Conservation (phyloP, 2,113 vertebrate species). For the Cnemophilus loriae region DNA sequence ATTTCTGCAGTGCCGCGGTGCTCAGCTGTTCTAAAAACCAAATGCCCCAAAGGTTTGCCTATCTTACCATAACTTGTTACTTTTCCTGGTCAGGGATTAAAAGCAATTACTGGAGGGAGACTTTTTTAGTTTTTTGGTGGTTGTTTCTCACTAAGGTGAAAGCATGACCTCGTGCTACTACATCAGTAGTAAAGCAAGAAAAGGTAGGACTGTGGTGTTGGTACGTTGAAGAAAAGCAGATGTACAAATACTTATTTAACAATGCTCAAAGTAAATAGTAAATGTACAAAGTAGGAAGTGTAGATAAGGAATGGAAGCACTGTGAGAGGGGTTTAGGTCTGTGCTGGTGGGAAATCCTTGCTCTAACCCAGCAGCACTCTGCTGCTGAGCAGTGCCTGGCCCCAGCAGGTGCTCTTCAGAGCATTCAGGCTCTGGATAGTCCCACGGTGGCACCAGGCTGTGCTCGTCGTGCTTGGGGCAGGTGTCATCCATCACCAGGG, state of each 20-base stretch:
- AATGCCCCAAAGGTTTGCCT: constrained; percentile 21
- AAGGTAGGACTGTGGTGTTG: background rate
- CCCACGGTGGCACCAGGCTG: accelerated
- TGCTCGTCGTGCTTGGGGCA: accelerated
- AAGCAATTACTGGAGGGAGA: background rate
- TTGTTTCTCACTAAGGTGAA: background rate
- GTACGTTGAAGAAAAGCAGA: background rate
- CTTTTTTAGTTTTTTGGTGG: background rate
- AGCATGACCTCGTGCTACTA: accelerated
- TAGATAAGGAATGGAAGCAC: background rate
- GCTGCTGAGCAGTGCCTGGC: background rate
- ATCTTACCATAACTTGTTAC: background rate
- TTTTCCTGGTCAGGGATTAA: constrained; percentile 36
- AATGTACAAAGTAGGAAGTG: background rate
- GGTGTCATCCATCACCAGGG: background rate
- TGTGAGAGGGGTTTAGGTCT: background rate
- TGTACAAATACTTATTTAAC: background rate
- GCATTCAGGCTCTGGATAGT: accelerated
- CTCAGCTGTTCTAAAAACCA: background rate
- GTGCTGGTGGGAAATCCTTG: background rate
- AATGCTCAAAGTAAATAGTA: background rate
- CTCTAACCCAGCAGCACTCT: background rate
- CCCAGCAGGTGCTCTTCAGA: background rate
- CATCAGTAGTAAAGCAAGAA: background rate
- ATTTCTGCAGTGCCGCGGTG: background rate